These are phyloP conservation scores for Sialia sialis DNA, from an alignment of 2,113 vertebrate species.

Conservation along the genomic window DNA sequence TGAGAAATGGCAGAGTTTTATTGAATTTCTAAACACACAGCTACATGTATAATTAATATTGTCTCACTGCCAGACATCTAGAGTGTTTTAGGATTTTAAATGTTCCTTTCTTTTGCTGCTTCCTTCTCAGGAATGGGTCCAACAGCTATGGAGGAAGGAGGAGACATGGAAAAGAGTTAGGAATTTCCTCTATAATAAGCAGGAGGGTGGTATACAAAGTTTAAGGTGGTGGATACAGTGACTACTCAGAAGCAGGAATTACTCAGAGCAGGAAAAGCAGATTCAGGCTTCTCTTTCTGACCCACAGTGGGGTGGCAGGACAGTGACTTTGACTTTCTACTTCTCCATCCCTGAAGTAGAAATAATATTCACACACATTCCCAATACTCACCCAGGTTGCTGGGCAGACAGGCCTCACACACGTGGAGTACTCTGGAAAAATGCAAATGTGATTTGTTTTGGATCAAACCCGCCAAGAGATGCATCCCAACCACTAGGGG, in stretches of 20 bases:
- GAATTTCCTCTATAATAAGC: not conserved
- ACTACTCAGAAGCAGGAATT: not conserved
- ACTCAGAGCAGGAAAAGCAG: not conserved
- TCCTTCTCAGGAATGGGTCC: not conserved
- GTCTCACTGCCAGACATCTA: not conserved
- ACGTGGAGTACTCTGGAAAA: not conserved
- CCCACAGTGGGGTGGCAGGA: not conserved
- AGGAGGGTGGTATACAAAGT: not conserved
- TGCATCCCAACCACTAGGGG: not conserved
- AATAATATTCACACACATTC: not conserved
- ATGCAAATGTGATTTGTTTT: not conserved
- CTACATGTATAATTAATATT: conserved; percentile 17
- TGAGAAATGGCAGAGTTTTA: not conserved
- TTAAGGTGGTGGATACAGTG: not conserved
- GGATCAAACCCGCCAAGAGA: not conserved
- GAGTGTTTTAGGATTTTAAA: not conserved
- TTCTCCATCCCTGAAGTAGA: not conserved
- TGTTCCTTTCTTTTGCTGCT: not conserved
- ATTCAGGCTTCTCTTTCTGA: not conserved
- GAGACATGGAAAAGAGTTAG: not conserved
- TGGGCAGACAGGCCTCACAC: not conserved
- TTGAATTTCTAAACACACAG: not conserved
- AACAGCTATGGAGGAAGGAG: not conserved
- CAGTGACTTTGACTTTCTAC: not conserved
- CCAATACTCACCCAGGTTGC: not conserved